Percentiles rank a stretch among this genome's conserved stretches.
Conservation (phyloP, 2,888 invertebrate species). For the Parelbella ahira region DNA sequence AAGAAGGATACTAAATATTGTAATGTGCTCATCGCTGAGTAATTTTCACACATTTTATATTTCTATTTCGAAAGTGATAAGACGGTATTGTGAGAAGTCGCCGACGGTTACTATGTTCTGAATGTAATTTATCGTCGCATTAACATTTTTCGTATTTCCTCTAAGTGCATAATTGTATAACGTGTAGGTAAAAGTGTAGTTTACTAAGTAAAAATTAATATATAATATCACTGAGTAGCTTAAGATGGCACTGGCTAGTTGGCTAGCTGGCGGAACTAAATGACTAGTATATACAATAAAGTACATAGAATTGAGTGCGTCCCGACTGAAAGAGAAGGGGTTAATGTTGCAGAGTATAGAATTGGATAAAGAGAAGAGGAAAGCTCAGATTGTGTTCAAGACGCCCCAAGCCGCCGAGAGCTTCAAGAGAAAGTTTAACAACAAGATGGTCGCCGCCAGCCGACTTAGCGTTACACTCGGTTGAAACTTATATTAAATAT, state of each 20-base stretch:
- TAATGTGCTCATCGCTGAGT: no score
- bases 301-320: background rate
- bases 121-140: conserved; percentile 3
- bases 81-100: background rate
- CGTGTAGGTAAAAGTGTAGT: no score
- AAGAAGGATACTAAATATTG: no score
- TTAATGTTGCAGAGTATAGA: conserved; percentile 67
- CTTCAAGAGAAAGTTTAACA: conserved; percentile 71
- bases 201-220: no score
- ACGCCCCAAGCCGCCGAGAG: conserved; percentile 54
- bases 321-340: conserved; percentile 28
- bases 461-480: conserved; percentile 49
- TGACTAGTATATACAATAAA: no score
- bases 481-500: background rate
- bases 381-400: conserved; percentile 66
- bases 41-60: no score
- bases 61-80: no score
- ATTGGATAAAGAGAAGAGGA: conserved; percentile 66
- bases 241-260: no score
- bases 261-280: no score
- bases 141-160: conserved; percentile 19
- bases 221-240: no score
- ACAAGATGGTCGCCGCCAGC: conserved; percentile 75
- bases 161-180: background rate
- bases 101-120: background rate